These are phyloP conservation scores for Ganaspis brasiliensis DNA, from an alignment of 2,888 invertebrate genomes.

Conservation along the genomic window DNA sequence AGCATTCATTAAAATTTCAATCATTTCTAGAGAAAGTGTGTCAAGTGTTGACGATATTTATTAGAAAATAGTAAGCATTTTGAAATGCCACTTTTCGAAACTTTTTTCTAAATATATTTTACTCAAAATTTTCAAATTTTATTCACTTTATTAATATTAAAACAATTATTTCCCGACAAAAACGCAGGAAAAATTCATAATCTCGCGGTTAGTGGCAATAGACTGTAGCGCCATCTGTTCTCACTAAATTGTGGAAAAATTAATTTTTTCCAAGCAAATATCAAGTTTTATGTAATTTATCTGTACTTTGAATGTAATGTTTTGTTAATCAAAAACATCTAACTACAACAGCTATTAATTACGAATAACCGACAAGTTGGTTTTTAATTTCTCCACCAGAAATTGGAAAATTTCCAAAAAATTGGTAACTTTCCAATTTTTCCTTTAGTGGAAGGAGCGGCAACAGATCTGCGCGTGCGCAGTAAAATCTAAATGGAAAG, in stretches of 20 bases:
- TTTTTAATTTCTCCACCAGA: background rate
- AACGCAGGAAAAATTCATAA: background rate
- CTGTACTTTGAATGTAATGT: background rate
- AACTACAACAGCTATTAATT: background rate
- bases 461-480: slow-evolving; percentile 8
- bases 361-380: too few species aligned
- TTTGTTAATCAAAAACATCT: background rate
- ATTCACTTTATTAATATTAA: too few species aligned
- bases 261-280: background rate
- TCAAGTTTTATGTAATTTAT: background rate
- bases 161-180: too few species aligned
- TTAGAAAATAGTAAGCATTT: too few species aligned
- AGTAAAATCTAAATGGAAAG: slow-evolving; percentile 2
- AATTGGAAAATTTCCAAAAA: background rate
- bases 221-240: background rate
- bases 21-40: too few species aligned
- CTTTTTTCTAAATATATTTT: too few species aligned
- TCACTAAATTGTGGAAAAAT: background rate
- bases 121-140: too few species aligned
- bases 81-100: too few species aligned
- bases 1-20: too few species aligned
- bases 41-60: too few species aligned
- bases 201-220: background rate
- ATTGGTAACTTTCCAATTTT: slow-evolving; percentile 8
- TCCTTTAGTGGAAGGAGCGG: background rate